Evolutionary conservation across 2,113 vertebrate species (phyloP).

Genomic region (Vidua chalybeata): DNA sequence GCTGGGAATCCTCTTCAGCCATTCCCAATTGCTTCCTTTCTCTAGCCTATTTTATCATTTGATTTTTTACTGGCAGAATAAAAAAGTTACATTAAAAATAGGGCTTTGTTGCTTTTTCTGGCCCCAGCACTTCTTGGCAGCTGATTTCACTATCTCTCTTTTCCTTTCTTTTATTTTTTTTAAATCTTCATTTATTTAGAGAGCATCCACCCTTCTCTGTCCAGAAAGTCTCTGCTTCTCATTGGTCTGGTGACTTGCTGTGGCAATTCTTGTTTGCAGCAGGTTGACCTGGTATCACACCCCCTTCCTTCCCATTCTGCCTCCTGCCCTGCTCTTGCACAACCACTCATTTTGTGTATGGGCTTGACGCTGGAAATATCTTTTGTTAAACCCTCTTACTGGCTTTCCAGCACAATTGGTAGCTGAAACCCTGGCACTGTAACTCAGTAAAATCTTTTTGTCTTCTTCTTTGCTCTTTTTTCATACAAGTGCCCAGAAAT

Average conservation of each 20-base stretch:
- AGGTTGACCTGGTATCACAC: not conserved
- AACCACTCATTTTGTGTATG: not conserved
- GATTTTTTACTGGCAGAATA: constrained; percentile 59
- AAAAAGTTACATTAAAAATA: constrained; percentile 63
- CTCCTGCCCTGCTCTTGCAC: not conserved
- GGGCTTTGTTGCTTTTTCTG: constrained; percentile 69
- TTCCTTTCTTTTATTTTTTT: constrained; percentile 25
- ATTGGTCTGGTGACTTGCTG: not conserved
- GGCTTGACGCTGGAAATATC: not conserved
- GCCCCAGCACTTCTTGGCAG: constrained; percentile 52
- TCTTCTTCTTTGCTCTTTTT: constrained; percentile 29
- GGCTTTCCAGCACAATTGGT: constrained; percentile 31
- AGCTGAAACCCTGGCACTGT: constrained; percentile 34
- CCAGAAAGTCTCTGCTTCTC: not conserved
- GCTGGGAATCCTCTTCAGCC: constrained; percentile 72
- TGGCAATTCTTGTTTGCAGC: not conserved
- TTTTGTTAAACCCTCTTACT: constrained; percentile 17
- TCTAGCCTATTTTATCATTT: constrained; percentile 61
- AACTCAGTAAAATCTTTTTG: constrained; percentile 35
- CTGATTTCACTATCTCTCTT: constrained; percentile 20
- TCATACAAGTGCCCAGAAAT: constrained; percentile 47
- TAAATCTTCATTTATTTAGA: not conserved
- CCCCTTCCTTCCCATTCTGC: not conserved
- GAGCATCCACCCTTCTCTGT: constrained; percentile 7
- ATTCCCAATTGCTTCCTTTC: constrained; percentile 72